Conservation (phyloP, 2,113 vertebrate genomes). For the Alces alces region DNA sequence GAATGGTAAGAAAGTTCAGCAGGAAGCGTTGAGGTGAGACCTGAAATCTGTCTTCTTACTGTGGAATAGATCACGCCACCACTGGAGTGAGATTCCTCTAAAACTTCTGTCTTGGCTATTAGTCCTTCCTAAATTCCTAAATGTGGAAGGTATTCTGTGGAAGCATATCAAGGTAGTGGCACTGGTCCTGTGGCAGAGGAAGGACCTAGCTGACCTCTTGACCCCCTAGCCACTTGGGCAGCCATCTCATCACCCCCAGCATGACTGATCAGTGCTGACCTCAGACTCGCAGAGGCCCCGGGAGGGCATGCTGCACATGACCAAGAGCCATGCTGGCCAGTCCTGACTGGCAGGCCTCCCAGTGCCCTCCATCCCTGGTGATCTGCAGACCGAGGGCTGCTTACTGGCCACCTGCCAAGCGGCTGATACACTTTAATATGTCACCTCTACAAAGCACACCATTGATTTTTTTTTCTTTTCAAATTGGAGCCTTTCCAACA, state of each 20-base stretch:
- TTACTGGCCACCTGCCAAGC: neutral
- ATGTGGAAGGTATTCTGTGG: neutral
- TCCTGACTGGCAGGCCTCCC: neutral
- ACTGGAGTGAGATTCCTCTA: neutral
- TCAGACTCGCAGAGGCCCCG: neutral
- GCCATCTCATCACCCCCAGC: neutral
- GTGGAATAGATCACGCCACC: too few species aligned
- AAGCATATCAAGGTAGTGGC: neutral
- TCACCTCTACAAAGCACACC: neutral
- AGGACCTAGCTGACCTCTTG: neutral
- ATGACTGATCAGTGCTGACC: neutral
- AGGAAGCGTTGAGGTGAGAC: neutral
- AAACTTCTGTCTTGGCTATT: neutral
- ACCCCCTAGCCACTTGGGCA: neutral
- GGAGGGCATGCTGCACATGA: rapidly evolving
- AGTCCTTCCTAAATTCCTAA: neutral
- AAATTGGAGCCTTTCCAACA: neutral
- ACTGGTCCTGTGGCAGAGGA: neutral
- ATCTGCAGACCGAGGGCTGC: neutral
- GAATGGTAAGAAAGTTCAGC: neutral
- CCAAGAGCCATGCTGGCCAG: neutral
- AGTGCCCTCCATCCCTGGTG: rapidly evolving
- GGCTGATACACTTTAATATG: neutral
- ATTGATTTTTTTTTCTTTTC: constrained; percentile 18
- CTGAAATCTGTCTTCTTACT: neutral